Evolutionary conservation across 2,888 invertebrate species (phyloP), one percentile per base, ranked within the genome.

Genomic region (Caenorhabditis zanzibari): DNA sequence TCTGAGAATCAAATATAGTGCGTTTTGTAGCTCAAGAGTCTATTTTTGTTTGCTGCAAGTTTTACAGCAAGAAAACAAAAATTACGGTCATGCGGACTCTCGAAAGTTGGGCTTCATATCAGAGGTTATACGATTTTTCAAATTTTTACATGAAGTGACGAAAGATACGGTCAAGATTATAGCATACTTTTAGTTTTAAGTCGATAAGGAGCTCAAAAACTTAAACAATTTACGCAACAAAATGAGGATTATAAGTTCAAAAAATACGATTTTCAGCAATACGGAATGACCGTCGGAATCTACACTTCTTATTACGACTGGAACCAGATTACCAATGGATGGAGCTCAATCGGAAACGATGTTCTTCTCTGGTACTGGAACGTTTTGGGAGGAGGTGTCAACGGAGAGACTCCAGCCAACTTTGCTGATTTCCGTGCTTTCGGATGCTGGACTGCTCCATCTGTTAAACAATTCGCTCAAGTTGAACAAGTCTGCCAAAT

Each of bases 291-390:
- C 12, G 85, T 86, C 54, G 88, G 88, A 66, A 81, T 88, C 83
- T 88, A 88, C 86, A 88, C 86, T 63, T 81, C 63, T 71, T 74
- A 75, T 68, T 88, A 88, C 64, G 88, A 88, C 79, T 88, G 88
- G 88, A 76, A 76, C 26, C 85, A 86, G 72, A 88, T 88, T 81
- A 88, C 88, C 47, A 77, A 72, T 49, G 82, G 82, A 32, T 87
- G 85, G 85, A 61, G 61, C 35, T 66, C 54, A 47, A 58, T 80
- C 52, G 69, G 79, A 26, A 77, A 28, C 58, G 81, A 81, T 54
- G 74, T 83, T 64, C 74, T 82, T 38, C 81, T 86, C 72, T 86
- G 86, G 86, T 88, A 88, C 76, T 88, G 86, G 86, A 85, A 86
- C 59, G 87, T 87, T 35, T 69, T 76, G 59, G 87, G 86, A 44